phyloP scores from a whole-genome alignment of 2,797 vertebrate genomes.

The Coreius guichenoti region DNA sequence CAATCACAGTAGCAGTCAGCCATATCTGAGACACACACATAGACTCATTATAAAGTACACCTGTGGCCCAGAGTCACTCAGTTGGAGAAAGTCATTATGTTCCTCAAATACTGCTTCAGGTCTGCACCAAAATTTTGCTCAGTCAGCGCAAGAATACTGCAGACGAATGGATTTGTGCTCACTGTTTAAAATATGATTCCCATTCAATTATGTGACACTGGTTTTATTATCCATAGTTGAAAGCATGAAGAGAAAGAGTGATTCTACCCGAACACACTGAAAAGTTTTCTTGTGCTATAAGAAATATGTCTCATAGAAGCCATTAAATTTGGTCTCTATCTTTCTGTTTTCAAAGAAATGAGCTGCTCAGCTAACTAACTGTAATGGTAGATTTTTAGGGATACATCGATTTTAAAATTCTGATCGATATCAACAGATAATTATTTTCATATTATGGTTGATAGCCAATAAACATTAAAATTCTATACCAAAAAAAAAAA shows the following conservation, averaged over 20 bases:
- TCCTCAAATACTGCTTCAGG: constrained; percentile 36
- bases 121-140: constrained; percentile 26
- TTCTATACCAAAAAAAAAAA: neutral
- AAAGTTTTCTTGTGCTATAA: neutral
- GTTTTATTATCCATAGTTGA: constrained; percentile 11
- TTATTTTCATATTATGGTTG: neutral
- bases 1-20: constrained; percentile 33
- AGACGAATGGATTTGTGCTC: constrained; percentile 26
- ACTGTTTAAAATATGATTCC: constrained; percentile 33
- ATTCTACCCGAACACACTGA: neutral
- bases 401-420: neutral
- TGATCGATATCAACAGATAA: neutral
- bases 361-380: neutral
- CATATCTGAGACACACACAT: constrained; percentile 11
- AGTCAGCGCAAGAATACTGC: constrained; percentile 45
- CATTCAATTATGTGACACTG: constrained; percentile 20
- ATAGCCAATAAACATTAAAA: neutral
- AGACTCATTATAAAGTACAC: constrained; percentile 46
- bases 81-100: constrained; percentile 47
- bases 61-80: constrained; percentile 43
- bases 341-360: neutral
- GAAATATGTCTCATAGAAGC: neutral
- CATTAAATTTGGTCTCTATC: neutral
- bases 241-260: constrained; percentile 4
- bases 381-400: neutral